Conservation (phyloP, 2,797 vertebrate species). For the Bradypus variegatus region DNA sequence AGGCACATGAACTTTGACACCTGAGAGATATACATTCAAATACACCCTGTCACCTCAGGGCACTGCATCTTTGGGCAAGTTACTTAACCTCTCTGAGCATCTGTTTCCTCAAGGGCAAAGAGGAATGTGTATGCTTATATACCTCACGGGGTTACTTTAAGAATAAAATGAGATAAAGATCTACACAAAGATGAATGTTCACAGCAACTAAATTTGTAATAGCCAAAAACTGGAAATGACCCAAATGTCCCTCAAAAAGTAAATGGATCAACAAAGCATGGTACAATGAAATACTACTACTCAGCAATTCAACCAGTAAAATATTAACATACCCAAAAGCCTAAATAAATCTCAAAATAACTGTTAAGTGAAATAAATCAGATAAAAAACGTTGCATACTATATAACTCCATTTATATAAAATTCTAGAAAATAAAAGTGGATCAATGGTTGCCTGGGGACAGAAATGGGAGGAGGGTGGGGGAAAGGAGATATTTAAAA, state of each 20-base stretch:
- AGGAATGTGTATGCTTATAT: background rate
- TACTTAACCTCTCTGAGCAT: background rate
- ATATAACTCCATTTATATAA: background rate
- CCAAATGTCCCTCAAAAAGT: background rate
- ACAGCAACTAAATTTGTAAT: background rate
- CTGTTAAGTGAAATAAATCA: background rate
- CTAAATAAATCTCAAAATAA: background rate
- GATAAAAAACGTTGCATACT: background rate
- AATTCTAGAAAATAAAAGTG: background rate
- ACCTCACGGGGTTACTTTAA: background rate
- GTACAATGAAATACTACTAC: too few species aligned
- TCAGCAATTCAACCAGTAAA: background rate
- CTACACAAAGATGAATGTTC: background rate
- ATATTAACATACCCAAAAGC: background rate
- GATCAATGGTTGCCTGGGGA: background rate
- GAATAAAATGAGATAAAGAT: background rate
- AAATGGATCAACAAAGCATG: background rate
- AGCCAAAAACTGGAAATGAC: background rate
- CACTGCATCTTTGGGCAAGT: background rate
- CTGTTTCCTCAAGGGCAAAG: background rate
- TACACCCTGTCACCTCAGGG: background rate
- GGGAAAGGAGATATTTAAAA: background rate
- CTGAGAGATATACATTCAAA: background rate
- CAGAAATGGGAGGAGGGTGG: background rate
- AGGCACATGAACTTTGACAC: background rate